Conservation (phyloP, 2,888 invertebrate species). For the Ophion slaviceki region DNA sequence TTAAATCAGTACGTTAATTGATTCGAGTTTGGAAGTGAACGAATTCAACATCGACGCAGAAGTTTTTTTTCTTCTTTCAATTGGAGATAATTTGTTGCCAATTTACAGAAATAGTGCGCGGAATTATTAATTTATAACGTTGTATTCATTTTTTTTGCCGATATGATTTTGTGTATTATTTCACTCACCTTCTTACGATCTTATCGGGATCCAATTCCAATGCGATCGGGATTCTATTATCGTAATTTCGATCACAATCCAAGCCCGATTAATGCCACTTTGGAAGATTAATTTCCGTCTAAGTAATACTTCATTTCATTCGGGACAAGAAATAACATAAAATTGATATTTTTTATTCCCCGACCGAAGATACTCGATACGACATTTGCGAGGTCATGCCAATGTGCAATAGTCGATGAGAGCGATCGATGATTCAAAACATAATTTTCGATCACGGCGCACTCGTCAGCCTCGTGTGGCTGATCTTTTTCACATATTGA, state of each 20-base stretch:
- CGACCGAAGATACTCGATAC: conserved; percentile 2
- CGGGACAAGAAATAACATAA: neutral
- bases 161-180: neutral
- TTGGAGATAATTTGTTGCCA: neutral
- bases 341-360: neutral
- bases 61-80: neutral
- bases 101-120: neutral
- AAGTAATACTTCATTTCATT: neutral
- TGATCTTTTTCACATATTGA: conserved; percentile 3
- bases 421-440: conserved; percentile 21
- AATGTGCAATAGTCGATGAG: conserved; percentile 11
- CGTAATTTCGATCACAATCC: conserved; percentile 11
- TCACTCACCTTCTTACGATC: conserved; percentile 25
- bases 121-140: neutral
- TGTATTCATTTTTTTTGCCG: neutral
- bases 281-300: neutral
- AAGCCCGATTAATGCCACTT: neutral
- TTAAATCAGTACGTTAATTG: neutral
- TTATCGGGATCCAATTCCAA: neutral
- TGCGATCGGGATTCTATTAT: conserved; percentile 1
- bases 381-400: neutral
- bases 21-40: neutral
- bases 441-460: neutral
- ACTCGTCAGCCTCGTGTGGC: neutral
- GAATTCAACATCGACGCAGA: neutral